Base-by-base conservation (phyloP, 2,888 invertebrate species). In the Thelaira solivaga region DNA sequence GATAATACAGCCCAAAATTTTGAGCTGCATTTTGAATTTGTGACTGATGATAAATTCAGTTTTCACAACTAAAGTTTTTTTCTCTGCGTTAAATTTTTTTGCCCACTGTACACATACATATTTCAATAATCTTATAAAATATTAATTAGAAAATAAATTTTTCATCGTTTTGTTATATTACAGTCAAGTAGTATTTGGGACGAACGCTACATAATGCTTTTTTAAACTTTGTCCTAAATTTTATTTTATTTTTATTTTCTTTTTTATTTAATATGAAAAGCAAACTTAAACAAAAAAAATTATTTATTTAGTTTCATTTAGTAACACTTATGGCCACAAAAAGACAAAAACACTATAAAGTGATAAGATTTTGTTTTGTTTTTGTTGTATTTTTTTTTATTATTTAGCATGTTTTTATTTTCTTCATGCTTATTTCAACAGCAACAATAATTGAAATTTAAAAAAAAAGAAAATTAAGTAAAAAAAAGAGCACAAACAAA, bases 81-180 rank as follows among this genome's bases (percentile, higher is more conserved):
- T 5, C 4, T 26, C 6, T 26, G 6, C 6, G 26, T 39, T 29
- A 20, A 29, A 11, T 49, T 49, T 29, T 41, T 4, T 51, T 16
- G 24, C 29, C n/a, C 69, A 57, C 47, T 73, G 73, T 57, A 24
- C 41, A 26, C 16, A 16, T 49, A 26, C 16, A 16, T 26, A 69
- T 59, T 59, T 41, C 22, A 69, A 34, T 51, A 61, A 43, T 7
- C 47, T 49, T 69, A n/a, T n/a, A 29, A 47, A 55, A 59, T 68
- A 49, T 55, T 55, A 47, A 65, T 57, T 73, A 73, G 47, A 31
- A n/a, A 69, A 41, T 41, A 57, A 59, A 69, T 45, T 26, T 73
- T 65, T 65, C 73, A 73, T 73, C 73, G 73, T 73, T 73, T 64
- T 57, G 57, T 65, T 73, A 47, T 53, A 51, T 24, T 41, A 31